These are phyloP conservation scores for Pachyseris speciosa DNA, from an alignment of 64 coral and sea anemone species.

Conservation along the genomic window DNA sequence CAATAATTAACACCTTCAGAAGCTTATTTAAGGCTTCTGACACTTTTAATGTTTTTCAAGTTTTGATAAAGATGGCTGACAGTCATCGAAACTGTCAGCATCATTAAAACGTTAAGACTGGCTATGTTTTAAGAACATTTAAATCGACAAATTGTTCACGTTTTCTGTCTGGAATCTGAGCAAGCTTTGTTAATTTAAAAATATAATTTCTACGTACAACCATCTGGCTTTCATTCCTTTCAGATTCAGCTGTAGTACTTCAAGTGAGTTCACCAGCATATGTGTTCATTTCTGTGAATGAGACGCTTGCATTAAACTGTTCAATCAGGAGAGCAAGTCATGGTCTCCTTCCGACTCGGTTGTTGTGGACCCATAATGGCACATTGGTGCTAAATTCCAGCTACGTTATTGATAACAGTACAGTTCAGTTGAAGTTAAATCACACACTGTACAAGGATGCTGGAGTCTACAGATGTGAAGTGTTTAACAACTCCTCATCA, in stretches of 20 bases:
- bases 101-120: no score
- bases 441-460: not conserved
- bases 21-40: no score
- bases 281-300: not conserved
- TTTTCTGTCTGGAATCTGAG: no score
- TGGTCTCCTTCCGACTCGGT: not conserved
- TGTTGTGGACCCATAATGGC: not conserved
- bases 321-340: not conserved
- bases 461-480: not conserved
- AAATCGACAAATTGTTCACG: no score
- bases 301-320: constrained; percentile 15
- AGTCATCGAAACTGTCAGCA: no score
- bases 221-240: not conserved
- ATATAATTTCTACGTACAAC: not conserved
- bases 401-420: not conserved
- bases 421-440: not conserved
- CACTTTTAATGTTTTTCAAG: no score
- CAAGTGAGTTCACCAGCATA: not conserved
- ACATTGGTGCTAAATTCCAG: not conserved
- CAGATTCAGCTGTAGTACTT: not conserved
- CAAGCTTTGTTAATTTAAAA: no score
- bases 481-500: not conserved
- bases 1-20: no score
- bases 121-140: no score
- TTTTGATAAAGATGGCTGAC: no score